Conservation (phyloP, 2,888 invertebrate genomes). For the Leistus spinibarbis region DNA sequence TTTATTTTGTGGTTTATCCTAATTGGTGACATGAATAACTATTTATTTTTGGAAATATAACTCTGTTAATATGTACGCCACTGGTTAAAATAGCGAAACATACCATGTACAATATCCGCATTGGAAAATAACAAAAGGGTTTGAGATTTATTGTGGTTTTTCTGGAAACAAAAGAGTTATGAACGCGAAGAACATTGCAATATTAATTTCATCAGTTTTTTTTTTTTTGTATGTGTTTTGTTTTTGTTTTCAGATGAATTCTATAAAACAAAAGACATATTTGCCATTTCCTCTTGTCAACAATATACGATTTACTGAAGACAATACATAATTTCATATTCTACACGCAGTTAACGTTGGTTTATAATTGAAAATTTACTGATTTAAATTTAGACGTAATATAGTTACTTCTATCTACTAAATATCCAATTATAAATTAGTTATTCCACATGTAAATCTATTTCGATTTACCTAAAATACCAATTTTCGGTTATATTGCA, state of each 20-base stretch:
- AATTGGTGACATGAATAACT: neutral
- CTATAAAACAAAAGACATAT: neutral
- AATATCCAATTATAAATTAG: too few species aligned
- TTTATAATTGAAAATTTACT: too few species aligned
- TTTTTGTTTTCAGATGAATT: neutral
- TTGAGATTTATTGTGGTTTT: constrained; percentile 37
- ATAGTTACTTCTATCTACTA: too few species aligned
- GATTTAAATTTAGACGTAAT: too few species aligned
- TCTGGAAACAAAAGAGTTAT: neutral
- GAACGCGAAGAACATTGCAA: neutral
- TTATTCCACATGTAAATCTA: too few species aligned
- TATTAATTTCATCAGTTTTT: neutral
- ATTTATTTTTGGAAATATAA: neutral
- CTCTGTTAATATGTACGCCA: neutral
- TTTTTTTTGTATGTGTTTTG: too few species aligned
- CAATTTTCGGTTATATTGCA: too few species aligned
- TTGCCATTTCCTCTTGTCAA: neutral
- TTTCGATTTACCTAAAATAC: too few species aligned
- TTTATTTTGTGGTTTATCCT: too few species aligned
- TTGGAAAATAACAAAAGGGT: constrained; percentile 36
- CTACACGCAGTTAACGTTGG: too few species aligned
- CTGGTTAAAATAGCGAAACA: neutral
- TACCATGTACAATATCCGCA: constrained; percentile 29
- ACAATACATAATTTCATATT: neutral
- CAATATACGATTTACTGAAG: neutral